Evolutionary conservation across 2,113 vertebrate genomes (phyloP), one percentile per base, ranked within the genome.

Genomic region (Crotalus viridis): DNA sequence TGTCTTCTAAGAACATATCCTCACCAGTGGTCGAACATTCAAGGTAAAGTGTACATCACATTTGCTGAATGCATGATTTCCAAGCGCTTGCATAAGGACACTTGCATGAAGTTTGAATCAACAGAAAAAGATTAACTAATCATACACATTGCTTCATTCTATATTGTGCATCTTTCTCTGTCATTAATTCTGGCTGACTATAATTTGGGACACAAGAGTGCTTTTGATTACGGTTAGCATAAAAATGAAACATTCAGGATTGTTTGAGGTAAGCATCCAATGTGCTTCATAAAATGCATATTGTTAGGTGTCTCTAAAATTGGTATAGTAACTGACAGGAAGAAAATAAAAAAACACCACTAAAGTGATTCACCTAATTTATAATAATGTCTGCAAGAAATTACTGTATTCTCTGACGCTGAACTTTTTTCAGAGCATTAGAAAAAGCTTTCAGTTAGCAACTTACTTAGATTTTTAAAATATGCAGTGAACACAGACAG

Each of bases 1-100:
- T 98, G 98, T 98, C 98, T 98, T 97, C 98, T 98, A 98, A 98
- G 97, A 96, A 96, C 97, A 96, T 97, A 97, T 97, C 98, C 95
- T 99, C 99, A 98, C 94, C 97, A 97, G 96, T 98, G 97, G 85
- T 98, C 98, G 97, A 98, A 94, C 97, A 95, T 97, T 93, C 95
- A 90, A 99, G 99, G 99, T 99, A 99, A 98, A 97, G 94, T 96
- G 95, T 95, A 92, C 91, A 94, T 85, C 96, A 90, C 93, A 96
- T 97, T 97, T 96, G 91, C 93, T 94, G 92, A 95, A 96, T 97
- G 98, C 98, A 98, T 98, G 98, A 94, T 96, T 97, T 96, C 89
- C 95, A 92, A 94, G 97, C 96, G 96, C 96, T 97, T 95, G 95
- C 97, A 95, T 96, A 95, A 93, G 94, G 94, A 94, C 91, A 94